Evolutionary conservation across 2,797 vertebrate genomes (phyloP).

Genomic region (Falco concolor): DNA sequence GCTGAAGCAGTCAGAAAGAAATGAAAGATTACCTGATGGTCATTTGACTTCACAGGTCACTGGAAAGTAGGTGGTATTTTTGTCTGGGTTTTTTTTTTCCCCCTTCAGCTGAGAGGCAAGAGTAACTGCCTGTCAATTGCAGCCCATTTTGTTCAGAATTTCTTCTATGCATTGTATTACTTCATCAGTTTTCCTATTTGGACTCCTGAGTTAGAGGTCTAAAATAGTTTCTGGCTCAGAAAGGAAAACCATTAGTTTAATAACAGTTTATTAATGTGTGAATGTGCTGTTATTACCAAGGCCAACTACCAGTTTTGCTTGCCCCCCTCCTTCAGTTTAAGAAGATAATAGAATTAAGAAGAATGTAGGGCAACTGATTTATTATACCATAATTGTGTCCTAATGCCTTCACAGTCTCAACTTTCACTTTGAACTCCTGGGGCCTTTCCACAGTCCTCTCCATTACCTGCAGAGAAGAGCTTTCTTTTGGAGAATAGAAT

Average conservation of each 20-base stretch:
- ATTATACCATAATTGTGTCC: not conserved
- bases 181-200: not conserved
- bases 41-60: not conserved
- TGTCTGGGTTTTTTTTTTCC: fast-evolving
- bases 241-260: not conserved
- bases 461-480: not conserved
- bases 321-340: not conserved
- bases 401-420: not conserved
- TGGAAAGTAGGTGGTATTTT: not conserved
- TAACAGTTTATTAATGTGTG: not conserved
- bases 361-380: not conserved
- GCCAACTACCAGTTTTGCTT: not conserved
- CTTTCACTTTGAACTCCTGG: not conserved
- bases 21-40: not conserved
- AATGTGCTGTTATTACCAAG: not conserved
- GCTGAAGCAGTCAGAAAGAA: not conserved
- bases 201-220: not conserved
- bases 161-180: not conserved
- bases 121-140: not conserved
- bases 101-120: not conserved
- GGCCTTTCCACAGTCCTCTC: not conserved
- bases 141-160: not conserved
- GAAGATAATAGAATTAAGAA: not conserved
- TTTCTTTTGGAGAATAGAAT: not conserved
- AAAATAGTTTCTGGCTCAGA: not conserved